Percentiles rank a stretch among this genome's conserved stretches.
phyloP scores from a whole-genome alignment of 2,888 invertebrate genomes.

The Drosophila crucigera region DNA sequence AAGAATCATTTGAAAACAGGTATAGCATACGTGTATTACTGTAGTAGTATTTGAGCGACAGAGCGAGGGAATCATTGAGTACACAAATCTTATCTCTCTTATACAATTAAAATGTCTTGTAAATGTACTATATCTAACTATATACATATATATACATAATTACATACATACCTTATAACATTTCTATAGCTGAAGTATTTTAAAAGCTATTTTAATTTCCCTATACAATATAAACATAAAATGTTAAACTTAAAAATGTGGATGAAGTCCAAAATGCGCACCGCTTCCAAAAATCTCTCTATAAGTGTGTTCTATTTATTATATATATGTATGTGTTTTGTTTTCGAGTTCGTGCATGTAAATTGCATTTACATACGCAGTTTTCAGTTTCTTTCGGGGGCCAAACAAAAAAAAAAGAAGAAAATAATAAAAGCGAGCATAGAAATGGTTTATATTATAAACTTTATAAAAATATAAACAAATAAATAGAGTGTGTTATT shows the following conservation, averaged over 20 bases:
- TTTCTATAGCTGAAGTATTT: conserved; percentile 66
- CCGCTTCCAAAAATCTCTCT: conserved; percentile 52
- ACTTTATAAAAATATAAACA: conserved; percentile 26
- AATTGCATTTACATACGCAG: conserved; percentile 64
- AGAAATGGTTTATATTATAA: conserved; percentile 42
- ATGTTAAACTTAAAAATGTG: conserved; percentile 57
- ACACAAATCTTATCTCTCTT: conserved; percentile 25
- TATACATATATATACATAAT: conserved; percentile 41
- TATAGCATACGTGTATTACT: conserved; percentile 61
- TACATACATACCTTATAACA: conserved; percentile 45
- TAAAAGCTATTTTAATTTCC: conserved; percentile 52
- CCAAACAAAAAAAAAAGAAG: conserved; percentile 68
- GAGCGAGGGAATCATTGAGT: conserved; percentile 52
- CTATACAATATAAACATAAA: conserved; percentile 55
- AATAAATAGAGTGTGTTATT: conserved; percentile 51
- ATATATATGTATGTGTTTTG: conserved; percentile 15
- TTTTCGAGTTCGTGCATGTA: conserved; percentile 55
- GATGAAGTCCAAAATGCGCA: conserved; percentile 35
- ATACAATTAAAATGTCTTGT: conserved; percentile 58
- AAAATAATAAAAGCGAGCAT: conserved; percentile 45
- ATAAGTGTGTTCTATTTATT: conserved; percentile 28
- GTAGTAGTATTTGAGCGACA: conserved; percentile 47
- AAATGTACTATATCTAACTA: conserved; percentile 71
- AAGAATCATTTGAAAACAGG: conserved; percentile 64
- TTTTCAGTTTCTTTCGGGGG: conserved; percentile 85